phyloP scores from a whole-genome alignment of 2,888 invertebrate species.

The Tubulanus polymorphus region DNA sequence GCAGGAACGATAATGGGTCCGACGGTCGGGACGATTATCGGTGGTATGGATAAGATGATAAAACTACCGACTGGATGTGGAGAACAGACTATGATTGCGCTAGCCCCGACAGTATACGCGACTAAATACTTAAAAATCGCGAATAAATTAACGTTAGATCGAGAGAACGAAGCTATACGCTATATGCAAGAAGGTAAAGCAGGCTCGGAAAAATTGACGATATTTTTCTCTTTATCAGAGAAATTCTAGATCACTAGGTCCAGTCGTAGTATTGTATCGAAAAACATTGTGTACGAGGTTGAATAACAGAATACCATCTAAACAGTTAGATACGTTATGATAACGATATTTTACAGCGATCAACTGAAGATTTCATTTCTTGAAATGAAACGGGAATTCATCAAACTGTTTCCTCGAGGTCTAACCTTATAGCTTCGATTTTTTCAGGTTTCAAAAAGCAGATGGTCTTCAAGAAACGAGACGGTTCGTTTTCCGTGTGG shows the following conservation, averaged over 20 bases:
- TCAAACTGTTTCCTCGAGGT: no score
- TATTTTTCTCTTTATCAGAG: background rate
- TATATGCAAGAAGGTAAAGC: constrained; percentile 26
- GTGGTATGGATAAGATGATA: constrained; percentile 23
- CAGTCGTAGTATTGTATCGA: no score
- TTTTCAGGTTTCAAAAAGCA: constrained; percentile 26
- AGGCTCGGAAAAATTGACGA: background rate
- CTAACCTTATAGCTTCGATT: no score
- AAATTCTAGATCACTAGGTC: no score
- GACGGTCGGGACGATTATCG: constrained; percentile 23
- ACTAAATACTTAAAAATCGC: constrained; percentile 26
- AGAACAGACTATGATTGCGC: constrained; percentile 31
- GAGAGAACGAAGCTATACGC: constrained; percentile 23
- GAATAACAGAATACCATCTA: no score
- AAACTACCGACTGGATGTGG: constrained; percentile 31
- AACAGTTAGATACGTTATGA: no score
- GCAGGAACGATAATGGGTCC: constrained; percentile 31
- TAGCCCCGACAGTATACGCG: constrained; percentile 31
- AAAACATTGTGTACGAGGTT: no score
- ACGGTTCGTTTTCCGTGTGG: constrained; percentile 35
- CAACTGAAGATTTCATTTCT: no score
- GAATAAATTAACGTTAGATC: constrained; percentile 16
- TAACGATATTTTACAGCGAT: no score
- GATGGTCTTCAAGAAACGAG: constrained; percentile 28
- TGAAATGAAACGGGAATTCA: no score